Conservation (phyloP, 2,797 vertebrate genomes). For the Octomys mimax region DNA sequence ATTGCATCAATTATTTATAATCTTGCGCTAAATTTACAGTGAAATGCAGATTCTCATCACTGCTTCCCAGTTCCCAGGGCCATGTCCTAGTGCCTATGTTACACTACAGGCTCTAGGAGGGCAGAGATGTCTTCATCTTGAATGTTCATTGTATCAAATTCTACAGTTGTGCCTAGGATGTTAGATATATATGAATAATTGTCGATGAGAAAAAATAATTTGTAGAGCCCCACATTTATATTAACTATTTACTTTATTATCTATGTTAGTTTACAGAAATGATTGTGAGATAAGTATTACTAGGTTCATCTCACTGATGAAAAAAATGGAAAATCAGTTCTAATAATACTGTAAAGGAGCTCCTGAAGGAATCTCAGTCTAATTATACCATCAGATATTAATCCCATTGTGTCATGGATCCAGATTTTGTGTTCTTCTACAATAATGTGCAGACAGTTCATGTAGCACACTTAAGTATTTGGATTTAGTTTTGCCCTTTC, state of each 20-base stretch:
- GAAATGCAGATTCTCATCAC: background rate
- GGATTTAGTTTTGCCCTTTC: background rate
- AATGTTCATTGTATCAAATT: background rate
- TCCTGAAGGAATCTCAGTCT: background rate
- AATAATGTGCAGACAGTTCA: background rate
- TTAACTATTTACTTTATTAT: background rate
- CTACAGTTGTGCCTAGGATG: background rate
- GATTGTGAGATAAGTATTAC: background rate
- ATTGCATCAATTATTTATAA: background rate
- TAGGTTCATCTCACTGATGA: background rate
- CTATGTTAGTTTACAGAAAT: background rate
- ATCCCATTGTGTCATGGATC: background rate
- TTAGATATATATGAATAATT: background rate
- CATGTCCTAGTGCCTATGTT: background rate
- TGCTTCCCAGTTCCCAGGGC: fast-evolving
- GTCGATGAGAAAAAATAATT: background rate
- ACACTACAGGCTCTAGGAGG: background rate
- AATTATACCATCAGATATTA: background rate
- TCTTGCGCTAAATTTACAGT: background rate
- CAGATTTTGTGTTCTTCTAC: background rate
- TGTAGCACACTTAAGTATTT: background rate
- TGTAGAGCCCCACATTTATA: background rate
- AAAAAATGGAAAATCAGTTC: background rate
- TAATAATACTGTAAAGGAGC: background rate
- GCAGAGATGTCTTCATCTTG: background rate